Conservation (phyloP, 2,888 invertebrate genomes). For the Parnassius smintheus region DNA sequence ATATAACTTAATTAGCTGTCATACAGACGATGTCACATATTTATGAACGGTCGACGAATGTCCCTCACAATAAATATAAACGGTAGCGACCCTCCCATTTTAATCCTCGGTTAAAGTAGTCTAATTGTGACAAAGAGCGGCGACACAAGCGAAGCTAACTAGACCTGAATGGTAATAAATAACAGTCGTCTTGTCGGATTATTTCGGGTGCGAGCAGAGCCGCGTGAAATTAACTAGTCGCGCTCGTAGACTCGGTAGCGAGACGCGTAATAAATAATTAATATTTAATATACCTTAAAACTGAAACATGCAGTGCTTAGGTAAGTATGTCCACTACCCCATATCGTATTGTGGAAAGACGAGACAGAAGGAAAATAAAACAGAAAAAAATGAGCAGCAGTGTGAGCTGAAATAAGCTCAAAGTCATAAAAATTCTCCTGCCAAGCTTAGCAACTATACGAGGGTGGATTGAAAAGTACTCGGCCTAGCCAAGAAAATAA, state of each 20-base stretch:
- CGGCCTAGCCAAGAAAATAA: too few relatives aligned
- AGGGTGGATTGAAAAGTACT: too few relatives aligned
- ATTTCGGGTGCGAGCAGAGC: conserved; percentile 12
- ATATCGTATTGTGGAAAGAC: too few relatives aligned
- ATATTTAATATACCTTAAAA: too few relatives aligned
- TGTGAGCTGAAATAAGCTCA: too few relatives aligned
- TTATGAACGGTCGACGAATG: conserved; percentile 13
- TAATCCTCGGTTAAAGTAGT: conserved; percentile 32
- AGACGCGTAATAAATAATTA: background rate
- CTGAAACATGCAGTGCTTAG: too few relatives aligned
- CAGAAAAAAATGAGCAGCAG: too few relatives aligned
- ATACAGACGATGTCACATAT: conserved; percentile 9
- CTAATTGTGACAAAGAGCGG: conserved; percentile 35
- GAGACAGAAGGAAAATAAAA: too few relatives aligned
- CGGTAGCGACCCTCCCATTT: conserved; percentile 1
- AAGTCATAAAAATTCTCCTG: too few relatives aligned
- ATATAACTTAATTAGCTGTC: conserved; percentile 16
- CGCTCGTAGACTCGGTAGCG: background rate
- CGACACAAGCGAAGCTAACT: conserved; percentile 40
- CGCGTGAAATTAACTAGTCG: conserved; percentile 21
- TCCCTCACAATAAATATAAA: conserved; percentile 6
- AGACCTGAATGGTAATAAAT: conserved; percentile 44
- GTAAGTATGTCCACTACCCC: too few relatives aligned
- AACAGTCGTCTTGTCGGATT: conserved; percentile 40
- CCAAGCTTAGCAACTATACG: too few relatives aligned